Evolutionary conservation across 2,797 vertebrate species (phyloP), one percentile per base, ranked within the genome.

Genomic region (Hirundo rustica): DNA sequence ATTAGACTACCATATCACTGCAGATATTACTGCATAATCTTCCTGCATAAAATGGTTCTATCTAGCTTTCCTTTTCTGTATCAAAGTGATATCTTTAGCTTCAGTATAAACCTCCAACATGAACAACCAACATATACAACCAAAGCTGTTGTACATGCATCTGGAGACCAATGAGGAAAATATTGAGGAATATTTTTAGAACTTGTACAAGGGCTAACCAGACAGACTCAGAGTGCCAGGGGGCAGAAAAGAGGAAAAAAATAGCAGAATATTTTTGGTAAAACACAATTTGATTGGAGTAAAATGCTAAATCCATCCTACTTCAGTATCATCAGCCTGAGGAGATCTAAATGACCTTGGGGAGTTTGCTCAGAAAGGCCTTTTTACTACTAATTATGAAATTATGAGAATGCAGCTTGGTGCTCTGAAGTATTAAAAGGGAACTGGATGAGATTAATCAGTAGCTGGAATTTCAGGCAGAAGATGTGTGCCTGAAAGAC

Each of bases 241-340:
- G 11, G 8, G 10, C 1, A 16, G 16, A 42, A 29, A 61, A 61
- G 27, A 29, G 0, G 1, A 1, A 3, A 21, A 47, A 55, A 62
- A 50, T 21, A 21, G 22, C 2, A 48, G 10, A 53, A 44, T 16
- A 15, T 32, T 62, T 77, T 82, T 80, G 4, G 3, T 42, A 64
- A 87, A 91, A 82, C 1, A 54, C 32, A 61, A 79, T 75, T 78
- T 45, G 15, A 77, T 72, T 54, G 20, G 45, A 30, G 13, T 50
- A 30, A 90, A 94, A 58, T 55, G 30, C 8, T 88, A 90, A 90
- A 71, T 4, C 1, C 13, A 78, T 4, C 3, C 4, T 50, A 67
- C 7, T 78, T 88, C 70, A 90, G 26, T 17, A 84, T 36, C 12
- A 42, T 17, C 32, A 79, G 20, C 5, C 34, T 54, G 19, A 79